phyloP scores from a whole-genome alignment of 1,140 invertebrate genomes.

The Galleria mellonella region DNA sequence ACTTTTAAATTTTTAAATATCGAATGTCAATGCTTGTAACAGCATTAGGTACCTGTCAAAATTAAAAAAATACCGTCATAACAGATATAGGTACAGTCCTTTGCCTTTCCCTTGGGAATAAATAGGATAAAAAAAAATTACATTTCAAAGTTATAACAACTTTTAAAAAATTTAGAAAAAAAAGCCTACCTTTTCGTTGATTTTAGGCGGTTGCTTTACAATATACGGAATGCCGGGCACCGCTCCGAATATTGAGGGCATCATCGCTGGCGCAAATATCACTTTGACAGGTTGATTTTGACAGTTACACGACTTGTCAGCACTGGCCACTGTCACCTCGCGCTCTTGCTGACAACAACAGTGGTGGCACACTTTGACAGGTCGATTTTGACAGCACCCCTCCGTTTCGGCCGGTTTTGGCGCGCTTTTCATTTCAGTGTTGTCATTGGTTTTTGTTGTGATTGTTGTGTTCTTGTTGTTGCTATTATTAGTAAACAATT shows the following conservation, averaged over 20 bases:
- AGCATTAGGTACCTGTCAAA: too few species aligned
- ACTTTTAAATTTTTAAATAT: too few species aligned
- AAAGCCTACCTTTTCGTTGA: slow-evolving; percentile 38
- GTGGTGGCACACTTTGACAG: slow-evolving; percentile 25
- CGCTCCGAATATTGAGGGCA: slow-evolving; percentile 44
- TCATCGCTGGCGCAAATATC: slow-evolving; percentile 54
- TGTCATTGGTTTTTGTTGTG: slow-evolving; percentile 6
- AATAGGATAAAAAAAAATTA: too few species aligned
- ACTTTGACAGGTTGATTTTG: slow-evolving; percentile 46
- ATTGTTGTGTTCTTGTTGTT: slow-evolving; percentile 4
- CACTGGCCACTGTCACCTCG: slow-evolving; percentile 11
- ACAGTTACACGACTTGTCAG: slow-evolving; percentile 18
- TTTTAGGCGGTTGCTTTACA: slow-evolving; percentile 26
- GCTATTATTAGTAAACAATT: slow-evolving; percentile 22
- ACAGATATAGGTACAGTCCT: too few species aligned
- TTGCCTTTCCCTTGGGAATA: too few species aligned
- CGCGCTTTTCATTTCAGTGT: slow-evolving; percentile 33
- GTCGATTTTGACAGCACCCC: slow-evolving; percentile 18
- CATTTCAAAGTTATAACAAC: too few species aligned
- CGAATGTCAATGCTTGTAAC: too few species aligned
- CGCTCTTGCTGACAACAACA: slow-evolving; percentile 22
- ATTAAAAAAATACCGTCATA: too few species aligned
- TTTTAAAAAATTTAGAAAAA: too few species aligned
- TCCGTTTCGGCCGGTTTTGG: slow-evolving; percentile 16
- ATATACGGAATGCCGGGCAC: slow-evolving; percentile 42